Evolutionary conservation across 2,888 invertebrate species (phyloP).

Genomic region (Ypsolopha scabrella): DNA sequence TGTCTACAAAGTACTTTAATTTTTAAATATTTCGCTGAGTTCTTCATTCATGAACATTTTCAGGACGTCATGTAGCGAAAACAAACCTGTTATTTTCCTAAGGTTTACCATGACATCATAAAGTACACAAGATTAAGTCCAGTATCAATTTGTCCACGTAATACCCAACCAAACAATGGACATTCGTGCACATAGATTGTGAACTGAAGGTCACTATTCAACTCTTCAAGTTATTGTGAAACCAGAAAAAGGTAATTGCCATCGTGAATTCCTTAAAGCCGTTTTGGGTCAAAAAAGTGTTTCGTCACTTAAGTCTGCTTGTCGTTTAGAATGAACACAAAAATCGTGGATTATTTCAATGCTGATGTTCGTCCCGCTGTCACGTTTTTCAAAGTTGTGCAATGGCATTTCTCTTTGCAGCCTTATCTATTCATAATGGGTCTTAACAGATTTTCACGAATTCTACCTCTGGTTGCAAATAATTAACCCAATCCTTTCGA

Average conservation of each 20-base stretch:
- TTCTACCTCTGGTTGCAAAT: no score
- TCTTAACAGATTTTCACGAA: no score
- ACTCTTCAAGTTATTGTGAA: not conserved
- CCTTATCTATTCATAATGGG: no score
- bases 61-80: no score
- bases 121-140: not conserved
- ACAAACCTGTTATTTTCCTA: no score
- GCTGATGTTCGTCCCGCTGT: not conserved
- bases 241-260: constrained; percentile 18
- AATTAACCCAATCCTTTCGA: no score
- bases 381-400: no score
- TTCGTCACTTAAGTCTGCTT: not conserved
- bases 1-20: no score
- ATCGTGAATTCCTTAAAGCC: constrained; percentile 27
- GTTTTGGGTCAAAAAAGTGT: not conserved
- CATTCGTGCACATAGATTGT: not conserved
- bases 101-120: not conserved
- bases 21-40: no score
- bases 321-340: constrained; percentile 1
- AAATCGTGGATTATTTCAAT: constrained; percentile 2
- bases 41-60: no score
- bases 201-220: not conserved
- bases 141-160: not conserved
- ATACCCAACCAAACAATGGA: not conserved
- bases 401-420: no score